phyloP scores from a whole-genome alignment of 2,888 invertebrate genomes.

The Aphidius colemani region DNA sequence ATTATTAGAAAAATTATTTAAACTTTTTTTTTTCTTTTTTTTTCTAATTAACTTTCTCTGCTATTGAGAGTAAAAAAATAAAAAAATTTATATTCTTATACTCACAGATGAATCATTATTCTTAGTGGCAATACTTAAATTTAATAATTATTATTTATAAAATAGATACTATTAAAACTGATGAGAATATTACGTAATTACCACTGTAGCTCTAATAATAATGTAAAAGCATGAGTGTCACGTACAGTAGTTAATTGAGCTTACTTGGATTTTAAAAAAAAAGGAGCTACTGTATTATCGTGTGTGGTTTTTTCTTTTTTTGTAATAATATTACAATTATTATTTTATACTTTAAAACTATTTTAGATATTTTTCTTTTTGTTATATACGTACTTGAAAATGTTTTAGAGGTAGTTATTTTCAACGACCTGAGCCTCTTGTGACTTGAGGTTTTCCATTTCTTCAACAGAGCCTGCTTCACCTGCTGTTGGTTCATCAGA shows the following conservation, averaged over 20 bases:
- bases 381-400: slow-evolving; percentile 1
- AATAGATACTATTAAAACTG: no score
- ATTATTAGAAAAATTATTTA: slow-evolving; percentile 9
- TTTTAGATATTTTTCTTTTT: no score
- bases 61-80: slow-evolving; percentile 1
- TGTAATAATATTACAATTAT: background rate
- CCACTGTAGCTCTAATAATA: background rate
- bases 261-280: slow-evolving; percentile 2
- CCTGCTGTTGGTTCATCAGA: slow-evolving; percentile 65
- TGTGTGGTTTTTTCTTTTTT: background rate
- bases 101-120: slow-evolving; percentile 6
- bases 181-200: no score
- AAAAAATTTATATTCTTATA: background rate
- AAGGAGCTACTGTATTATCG: slow-evolving; percentile 12
- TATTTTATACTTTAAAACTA: no score
- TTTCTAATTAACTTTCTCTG: slow-evolving; percentile 23
- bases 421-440: slow-evolving; percentile 52
- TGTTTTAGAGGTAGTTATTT: slow-evolving; percentile 52
- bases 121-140: slow-evolving; percentile 30
- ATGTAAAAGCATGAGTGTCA: no score
- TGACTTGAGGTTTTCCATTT: slow-evolving; percentile 55
- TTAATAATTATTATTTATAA: no score
- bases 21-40: slow-evolving; percentile 21
- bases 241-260: background rate
- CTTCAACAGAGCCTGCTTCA: slow-evolving; percentile 59